Conservation (phyloP, 2,797 vertebrate species). For the Chelon auratus region DNA sequence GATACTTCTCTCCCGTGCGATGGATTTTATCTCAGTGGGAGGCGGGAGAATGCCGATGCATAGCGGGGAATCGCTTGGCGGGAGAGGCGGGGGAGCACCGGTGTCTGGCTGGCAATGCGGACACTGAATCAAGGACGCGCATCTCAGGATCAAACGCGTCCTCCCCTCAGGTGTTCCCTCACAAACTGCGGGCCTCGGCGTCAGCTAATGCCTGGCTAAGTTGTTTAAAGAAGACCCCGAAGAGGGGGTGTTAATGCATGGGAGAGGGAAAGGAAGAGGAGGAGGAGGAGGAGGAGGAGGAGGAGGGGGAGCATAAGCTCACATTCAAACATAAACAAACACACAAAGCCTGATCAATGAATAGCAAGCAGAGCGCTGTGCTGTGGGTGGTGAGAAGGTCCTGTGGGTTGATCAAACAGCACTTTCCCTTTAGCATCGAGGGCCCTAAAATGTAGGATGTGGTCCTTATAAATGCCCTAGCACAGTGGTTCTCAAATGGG, state of each 20-base stretch:
- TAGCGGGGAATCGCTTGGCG: slow-evolving; percentile 63
- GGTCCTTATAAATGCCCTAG: slow-evolving; percentile 36
- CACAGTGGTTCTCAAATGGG: too few species aligned
- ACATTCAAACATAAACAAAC: slow-evolving; percentile 76
- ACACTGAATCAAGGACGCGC: slow-evolving; percentile 78
- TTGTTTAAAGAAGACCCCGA: slow-evolving; percentile 78
- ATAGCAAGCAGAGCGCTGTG: slow-evolving; percentile 64
- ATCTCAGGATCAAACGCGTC: slow-evolving; percentile 78
- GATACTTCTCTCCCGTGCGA: slow-evolving; percentile 61
- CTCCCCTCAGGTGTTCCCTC: slow-evolving; percentile 76
- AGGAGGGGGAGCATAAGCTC: slow-evolving; percentile 59
- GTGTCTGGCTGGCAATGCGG: slow-evolving; percentile 45
- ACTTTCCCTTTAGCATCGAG: slow-evolving; percentile 43
- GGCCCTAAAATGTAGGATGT: slow-evolving; percentile 24
- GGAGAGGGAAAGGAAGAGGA: slow-evolving; percentile 35
- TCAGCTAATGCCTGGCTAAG: slow-evolving; percentile 79
- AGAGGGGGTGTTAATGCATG: slow-evolving; percentile 67
- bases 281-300: slow-evolving; percentile 48
- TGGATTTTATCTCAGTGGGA: slow-evolving; percentile 78
- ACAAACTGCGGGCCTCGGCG: slow-evolving; percentile 53
- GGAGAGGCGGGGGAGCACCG: slow-evolving; percentile 46
- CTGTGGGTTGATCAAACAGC: slow-evolving; percentile 54
- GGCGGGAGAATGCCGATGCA: slow-evolving; percentile 66
- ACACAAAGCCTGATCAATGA: slow-evolving; percentile 75
- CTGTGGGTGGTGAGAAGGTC: slow-evolving; percentile 59